phyloP scores from a whole-genome alignment of 2,113 vertebrate genomes.

The Pterocles orientalis region DNA sequence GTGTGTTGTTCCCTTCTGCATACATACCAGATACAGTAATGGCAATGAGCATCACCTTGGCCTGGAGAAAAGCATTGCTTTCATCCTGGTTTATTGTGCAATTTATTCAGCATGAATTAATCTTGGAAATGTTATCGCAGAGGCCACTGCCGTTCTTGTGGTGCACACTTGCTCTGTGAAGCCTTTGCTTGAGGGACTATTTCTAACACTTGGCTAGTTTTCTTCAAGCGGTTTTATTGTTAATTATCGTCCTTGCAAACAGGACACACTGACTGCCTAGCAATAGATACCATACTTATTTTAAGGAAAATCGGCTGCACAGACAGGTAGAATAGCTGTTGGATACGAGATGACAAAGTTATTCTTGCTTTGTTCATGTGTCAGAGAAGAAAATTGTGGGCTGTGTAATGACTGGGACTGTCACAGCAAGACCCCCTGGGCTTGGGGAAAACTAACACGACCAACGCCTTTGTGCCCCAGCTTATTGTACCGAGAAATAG shows the following conservation, averaged over 20 bases:
- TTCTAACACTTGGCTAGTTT: constrained; percentile 42
- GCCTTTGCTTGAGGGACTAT: constrained; percentile 51
- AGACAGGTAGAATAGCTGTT: not conserved
- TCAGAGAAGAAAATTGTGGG: not conserved
- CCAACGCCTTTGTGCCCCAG: not conserved
- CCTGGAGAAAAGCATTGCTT: not conserved
- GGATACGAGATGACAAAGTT: constrained; percentile 17
- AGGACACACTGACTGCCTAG: constrained; percentile 8
- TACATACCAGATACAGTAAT: not conserved
- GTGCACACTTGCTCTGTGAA: constrained; percentile 13
- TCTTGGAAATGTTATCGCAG: constrained; percentile 47
- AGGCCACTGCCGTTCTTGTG: not conserved
- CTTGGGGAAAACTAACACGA: not conserved
- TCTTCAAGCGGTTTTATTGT: constrained; percentile 7
- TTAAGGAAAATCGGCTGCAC: not conserved
- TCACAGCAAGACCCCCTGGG: not conserved
- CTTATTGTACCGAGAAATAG: not conserved
- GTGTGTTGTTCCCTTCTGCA: fast-evolving
- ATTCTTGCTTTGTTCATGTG: not conserved
- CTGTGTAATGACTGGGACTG: not conserved
- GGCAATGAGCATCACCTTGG: not conserved
- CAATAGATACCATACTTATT: not conserved
- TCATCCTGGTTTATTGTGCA: constrained; percentile 6
- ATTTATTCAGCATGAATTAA: constrained; percentile 46
- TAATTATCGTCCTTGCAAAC: constrained; percentile 36